Conservation (phyloP, 1,140 invertebrate genomes). For the Doryteuthis pealeii region DNA sequence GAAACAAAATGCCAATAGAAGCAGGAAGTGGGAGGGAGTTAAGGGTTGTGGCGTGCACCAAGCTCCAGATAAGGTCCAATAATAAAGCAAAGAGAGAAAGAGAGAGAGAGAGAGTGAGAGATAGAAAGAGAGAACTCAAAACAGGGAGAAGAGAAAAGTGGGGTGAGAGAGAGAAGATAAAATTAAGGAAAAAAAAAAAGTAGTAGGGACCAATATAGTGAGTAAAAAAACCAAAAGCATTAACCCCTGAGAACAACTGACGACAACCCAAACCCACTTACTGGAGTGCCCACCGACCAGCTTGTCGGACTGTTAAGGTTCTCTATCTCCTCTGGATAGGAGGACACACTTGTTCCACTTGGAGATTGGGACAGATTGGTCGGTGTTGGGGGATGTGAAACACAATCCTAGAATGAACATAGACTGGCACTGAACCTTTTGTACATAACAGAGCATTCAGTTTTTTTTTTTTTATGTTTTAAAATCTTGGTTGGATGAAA, state of each 20-base stretch:
- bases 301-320: slow-evolving; percentile 76
- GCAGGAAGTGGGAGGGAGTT: slow-evolving; percentile 4
- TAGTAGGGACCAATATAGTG: slow-evolving; percentile 10
- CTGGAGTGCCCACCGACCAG: slow-evolving; percentile 67
- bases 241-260: slow-evolving; percentile 4
- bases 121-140: neutral
- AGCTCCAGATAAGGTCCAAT: slow-evolving; percentile 5
- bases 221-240: slow-evolving; percentile 3
- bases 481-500: slow-evolving; percentile 7
- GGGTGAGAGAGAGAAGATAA: no score
- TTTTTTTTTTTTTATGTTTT: neutral
- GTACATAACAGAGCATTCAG: neutral
- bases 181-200: neutral
- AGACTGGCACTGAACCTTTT: slow-evolving; percentile 12
- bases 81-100: slow-evolving; percentile 2
- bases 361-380: slow-evolving; percentile 73
- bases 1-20: slow-evolving; percentile 8
- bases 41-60: slow-evolving; percentile 8
- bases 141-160: no score
- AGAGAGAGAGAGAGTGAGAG: neutral
- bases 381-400: slow-evolving; percentile 71
- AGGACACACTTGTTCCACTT: slow-evolving; percentile 77
- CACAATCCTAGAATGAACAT: slow-evolving; percentile 42
- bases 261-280: slow-evolving; percentile 64
- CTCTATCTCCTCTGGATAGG: slow-evolving; percentile 83